Conservation (phyloP, 2,113 vertebrate genomes). For the Pteruthius melanotis region DNA sequence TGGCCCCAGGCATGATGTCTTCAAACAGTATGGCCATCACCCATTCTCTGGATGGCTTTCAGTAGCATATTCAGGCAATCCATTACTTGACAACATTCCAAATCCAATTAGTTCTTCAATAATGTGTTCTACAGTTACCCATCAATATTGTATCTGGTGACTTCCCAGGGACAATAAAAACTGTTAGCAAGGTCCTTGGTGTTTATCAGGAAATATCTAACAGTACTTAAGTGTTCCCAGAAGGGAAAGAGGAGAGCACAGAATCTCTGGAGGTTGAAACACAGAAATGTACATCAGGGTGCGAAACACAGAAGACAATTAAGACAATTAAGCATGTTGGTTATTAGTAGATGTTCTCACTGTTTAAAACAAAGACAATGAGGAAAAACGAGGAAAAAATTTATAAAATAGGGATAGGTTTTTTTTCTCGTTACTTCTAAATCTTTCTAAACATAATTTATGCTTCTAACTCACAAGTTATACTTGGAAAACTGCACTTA, state of each 20-base stretch:
- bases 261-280: background rate
- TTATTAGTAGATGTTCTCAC: background rate
- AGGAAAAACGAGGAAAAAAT: too few relatives aligned
- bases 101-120: constrained; percentile 3
- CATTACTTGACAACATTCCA: background rate
- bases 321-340: background rate
- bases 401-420: background rate
- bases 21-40: background rate
- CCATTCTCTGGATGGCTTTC: background rate
- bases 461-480: constrained; percentile 18
- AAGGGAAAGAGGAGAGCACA: background rate
- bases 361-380: background rate
- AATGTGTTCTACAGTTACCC: background rate
- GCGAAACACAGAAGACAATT: background rate
- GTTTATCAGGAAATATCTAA: background rate
- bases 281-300: background rate
- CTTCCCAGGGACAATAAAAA: constrained; percentile 1
- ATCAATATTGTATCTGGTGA: background rate
- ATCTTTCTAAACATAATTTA: constrained; percentile 44
- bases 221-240: background rate
- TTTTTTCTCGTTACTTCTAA: background rate
- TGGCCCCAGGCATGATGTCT: background rate
- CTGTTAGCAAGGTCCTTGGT: background rate
- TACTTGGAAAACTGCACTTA: constrained; percentile 22
- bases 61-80: background rate